Conservation (phyloP, 2,797 vertebrate genomes). For the Merluccius polli region DNA sequence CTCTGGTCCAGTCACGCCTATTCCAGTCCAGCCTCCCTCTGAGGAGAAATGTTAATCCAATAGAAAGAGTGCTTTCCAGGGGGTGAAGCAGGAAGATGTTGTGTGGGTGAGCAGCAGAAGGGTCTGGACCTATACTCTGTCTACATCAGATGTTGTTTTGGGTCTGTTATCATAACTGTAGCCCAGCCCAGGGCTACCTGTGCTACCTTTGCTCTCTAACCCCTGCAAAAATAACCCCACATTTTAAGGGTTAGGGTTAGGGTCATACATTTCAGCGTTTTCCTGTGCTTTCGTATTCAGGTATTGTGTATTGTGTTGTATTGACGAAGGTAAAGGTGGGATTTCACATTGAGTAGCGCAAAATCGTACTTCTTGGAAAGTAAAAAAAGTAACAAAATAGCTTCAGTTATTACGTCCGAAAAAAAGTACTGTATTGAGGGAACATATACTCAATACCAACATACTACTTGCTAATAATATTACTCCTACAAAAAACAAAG, state of each 20-base stretch:
- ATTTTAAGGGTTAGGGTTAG: too few relatives aligned
- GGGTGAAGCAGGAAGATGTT: conserved; percentile 58
- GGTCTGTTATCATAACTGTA: conserved; percentile 16
- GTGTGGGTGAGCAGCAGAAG: conserved; percentile 19
- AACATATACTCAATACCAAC: background rate
- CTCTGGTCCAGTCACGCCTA: conserved; percentile 55
- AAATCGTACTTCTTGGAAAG: too few relatives aligned
- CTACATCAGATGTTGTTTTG: background rate
- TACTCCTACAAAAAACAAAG: background rate
- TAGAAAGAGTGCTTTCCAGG: conserved; percentile 52
- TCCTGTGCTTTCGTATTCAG: background rate
- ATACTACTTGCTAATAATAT: background rate
- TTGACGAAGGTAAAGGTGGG: background rate
- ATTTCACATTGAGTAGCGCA: too few relatives aligned
- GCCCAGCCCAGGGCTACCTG: too few relatives aligned
- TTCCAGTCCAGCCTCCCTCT: conserved; percentile 44
- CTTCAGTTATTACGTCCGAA: background rate
- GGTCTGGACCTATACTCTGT: background rate
- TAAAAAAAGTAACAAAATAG: background rate
- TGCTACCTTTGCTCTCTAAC: too few relatives aligned
- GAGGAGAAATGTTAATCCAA: conserved; percentile 65
- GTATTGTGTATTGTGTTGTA: background rate
- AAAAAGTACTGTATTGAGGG: background rate
- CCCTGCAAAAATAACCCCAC: too few relatives aligned
- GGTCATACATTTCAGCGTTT: background rate